Base-by-base conservation (phyloP, 2,113 vertebrate genomes). In the Puntigrus tetrazona region DNA sequence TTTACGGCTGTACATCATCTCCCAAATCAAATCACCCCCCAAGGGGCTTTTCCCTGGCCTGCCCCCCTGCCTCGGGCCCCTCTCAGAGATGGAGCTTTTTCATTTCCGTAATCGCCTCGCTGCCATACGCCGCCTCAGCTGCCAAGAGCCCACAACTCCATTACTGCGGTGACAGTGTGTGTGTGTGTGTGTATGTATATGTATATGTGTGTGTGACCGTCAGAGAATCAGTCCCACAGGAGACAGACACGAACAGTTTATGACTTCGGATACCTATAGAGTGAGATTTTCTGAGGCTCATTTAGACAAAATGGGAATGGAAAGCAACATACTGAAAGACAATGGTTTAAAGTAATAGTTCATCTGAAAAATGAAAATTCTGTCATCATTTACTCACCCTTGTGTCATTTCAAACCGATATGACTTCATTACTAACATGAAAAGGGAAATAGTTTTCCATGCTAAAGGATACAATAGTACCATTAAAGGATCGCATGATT, bases 1-100 rank as follows among this genome's bases (percentile, higher is more conserved):
- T 88, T 86, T 83, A 70, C 18, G 82, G 81, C 77, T 81, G 77
- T 88, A 81, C 87, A 86, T 88, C 84, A 88, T 88, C 61, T 84
- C 77, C 78, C 27, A 84, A 88, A 86, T 88, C 81, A 88, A 88
- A 88, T 88, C 81, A 85, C 50, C 75, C 86, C 38, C 63, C 81
- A 73, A 36, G 70, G 84, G 55, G 74, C 55, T 70, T 74, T 72
- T 63, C 63, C 72, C 76, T 43, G 36, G 55, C 84, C 16, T 55
- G 38, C 79, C 25, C 22, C 36, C 10, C 57, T 22, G 31, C 63
- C 70, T 47, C 70, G 13, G 52, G 57, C 63, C 52, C 31, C 43
- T 36, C 70, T 86, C 72, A 25, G 41, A 86, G 84, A 86, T 80
- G 81, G 59, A 86, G 81, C 87, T 72, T 65, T 86, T 88, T 84